These are phyloP conservation scores for Phenganax marumi DNA, from an alignment of 92 coral and sea anemone genomes.

Conservation along the genomic window DNA sequence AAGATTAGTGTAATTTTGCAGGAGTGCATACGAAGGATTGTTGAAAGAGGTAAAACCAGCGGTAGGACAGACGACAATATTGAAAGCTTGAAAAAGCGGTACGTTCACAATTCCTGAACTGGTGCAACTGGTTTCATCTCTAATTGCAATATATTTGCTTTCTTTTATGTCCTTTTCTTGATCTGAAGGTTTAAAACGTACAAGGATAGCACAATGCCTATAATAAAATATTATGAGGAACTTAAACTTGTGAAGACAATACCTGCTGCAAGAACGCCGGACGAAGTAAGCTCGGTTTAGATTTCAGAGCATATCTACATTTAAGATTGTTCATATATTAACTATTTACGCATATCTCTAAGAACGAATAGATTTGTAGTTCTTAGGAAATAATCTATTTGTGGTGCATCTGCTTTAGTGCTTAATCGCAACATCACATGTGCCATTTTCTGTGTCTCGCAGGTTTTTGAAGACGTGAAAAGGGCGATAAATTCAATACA, in stretches of 20 bases:
- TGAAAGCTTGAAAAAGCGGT: slow-evolving; percentile 86
- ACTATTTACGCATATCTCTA: too few relatives aligned
- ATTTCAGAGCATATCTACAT: neutral
- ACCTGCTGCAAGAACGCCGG: slow-evolving; percentile 67
- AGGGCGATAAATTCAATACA: slow-evolving; percentile 36
- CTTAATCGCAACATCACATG: too few relatives aligned
- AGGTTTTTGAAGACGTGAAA: slow-evolving; percentile 71
- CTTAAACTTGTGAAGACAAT: slow-evolving; percentile 75
- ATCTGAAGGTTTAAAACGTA: slow-evolving; percentile 78
- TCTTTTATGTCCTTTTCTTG: neutral
- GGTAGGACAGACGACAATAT: slow-evolving; percentile 92
- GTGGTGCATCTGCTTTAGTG: too few relatives aligned
- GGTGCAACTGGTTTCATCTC: neutral
- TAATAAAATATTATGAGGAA: slow-evolving; percentile 71
- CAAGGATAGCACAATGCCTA: slow-evolving; percentile 80
- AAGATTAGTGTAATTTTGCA: slow-evolving; percentile 19
- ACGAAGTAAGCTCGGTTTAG: slow-evolving; percentile 61
- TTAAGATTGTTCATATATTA: too few relatives aligned
- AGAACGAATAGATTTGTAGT: too few relatives aligned
- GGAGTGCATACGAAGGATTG: slow-evolving; percentile 84
- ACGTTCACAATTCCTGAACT: neutral
- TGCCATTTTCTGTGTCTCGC: neutral
- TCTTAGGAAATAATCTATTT: too few relatives aligned
- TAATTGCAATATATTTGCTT: neutral
- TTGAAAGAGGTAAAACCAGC: slow-evolving; percentile 86